phyloP scores from a whole-genome alignment of 1,140 invertebrate genomes.

The Sitophilus oryzae region DNA sequence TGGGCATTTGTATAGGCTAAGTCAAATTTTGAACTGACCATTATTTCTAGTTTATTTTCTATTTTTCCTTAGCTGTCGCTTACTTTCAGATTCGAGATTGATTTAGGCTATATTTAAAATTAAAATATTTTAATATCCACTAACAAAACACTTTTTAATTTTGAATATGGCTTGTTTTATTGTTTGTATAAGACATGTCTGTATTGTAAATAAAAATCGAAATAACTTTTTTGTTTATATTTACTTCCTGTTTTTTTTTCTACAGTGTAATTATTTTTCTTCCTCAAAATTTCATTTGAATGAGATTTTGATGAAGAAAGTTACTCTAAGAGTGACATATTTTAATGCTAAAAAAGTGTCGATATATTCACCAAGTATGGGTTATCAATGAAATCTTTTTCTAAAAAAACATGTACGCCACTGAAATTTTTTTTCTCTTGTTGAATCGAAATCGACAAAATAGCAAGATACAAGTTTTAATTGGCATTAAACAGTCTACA shows the following conservation, averaged over 20 bases:
- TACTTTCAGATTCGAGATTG: neutral
- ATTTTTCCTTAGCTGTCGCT: neutral
- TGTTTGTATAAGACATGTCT: constrained; percentile 20
- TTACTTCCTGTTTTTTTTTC: neutral
- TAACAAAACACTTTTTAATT: constrained; percentile 1
- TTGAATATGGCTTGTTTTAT: constrained; percentile 7
- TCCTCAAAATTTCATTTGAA: too few species aligned
- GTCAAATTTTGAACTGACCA: constrained; percentile 4
- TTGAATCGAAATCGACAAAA: too few species aligned
- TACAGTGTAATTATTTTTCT: neutral
- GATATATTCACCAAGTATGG: too few species aligned
- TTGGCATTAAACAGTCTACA: too few species aligned
- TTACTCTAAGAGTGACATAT: too few species aligned
- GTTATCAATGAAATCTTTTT: too few species aligned
- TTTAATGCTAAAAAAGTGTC: too few species aligned
- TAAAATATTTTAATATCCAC: neutral
- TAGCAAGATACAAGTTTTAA: too few species aligned
- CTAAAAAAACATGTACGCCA: too few species aligned
- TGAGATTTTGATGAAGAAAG: too few species aligned
- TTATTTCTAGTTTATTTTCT: neutral
- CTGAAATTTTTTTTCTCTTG: too few species aligned
- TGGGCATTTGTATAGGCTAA: constrained; percentile 5
- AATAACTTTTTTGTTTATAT: constrained; percentile 1
- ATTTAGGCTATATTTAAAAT: constrained; percentile 7
- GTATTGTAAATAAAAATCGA: constrained; percentile 17